A percentile compares a stretch with the other conserved stretches of the same genome.
These are phyloP conservation scores for Epinotia nisella DNA, from an alignment of 2,888 invertebrate species.

Conservation along the genomic window DNA sequence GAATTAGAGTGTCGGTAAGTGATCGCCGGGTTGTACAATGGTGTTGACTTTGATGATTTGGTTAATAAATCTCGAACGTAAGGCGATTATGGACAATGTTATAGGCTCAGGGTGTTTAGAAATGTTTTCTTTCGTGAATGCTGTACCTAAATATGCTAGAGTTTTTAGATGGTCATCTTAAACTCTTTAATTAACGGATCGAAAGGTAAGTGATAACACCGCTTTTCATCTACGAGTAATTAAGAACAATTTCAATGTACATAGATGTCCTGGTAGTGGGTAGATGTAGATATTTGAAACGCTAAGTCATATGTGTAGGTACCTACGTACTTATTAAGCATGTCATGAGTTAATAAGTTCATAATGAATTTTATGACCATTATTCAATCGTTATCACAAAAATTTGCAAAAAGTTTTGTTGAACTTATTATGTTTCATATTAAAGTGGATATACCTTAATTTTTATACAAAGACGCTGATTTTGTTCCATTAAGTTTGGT, in stretches of 20 bases:
- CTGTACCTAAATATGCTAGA: background rate
- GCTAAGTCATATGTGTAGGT: too few relatives aligned
- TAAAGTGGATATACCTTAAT: too few relatives aligned
- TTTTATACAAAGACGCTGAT: too few relatives aligned
- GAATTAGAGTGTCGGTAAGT: slow-evolving; percentile 79
- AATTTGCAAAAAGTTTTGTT: background rate
- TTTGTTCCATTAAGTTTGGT: too few relatives aligned
- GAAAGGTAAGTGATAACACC: background rate
- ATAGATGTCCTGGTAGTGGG: background rate
- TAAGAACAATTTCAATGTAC: too few relatives aligned
- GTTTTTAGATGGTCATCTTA: background rate
- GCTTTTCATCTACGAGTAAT: too few relatives aligned
- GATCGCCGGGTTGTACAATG: slow-evolving; percentile 76
- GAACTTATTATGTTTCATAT: too few relatives aligned
- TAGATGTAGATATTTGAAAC: background rate
- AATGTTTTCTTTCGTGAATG: background rate
- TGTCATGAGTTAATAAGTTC: too few relatives aligned
- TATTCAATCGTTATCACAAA: background rate
- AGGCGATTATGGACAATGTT: slow-evolving; percentile 66
- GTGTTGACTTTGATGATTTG: slow-evolving; percentile 74
- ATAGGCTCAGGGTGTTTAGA: background rate
- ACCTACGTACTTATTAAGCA: too few relatives aligned
- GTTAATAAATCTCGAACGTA: slow-evolving; percentile 68
- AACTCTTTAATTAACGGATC: background rate
- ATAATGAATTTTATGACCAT: too few relatives aligned